A percentile compares a stretch with the other conserved stretches of the same genome.
Evolutionary conservation across 2,888 invertebrate species (phyloP).

Genomic region (Torymus texanus): DNA sequence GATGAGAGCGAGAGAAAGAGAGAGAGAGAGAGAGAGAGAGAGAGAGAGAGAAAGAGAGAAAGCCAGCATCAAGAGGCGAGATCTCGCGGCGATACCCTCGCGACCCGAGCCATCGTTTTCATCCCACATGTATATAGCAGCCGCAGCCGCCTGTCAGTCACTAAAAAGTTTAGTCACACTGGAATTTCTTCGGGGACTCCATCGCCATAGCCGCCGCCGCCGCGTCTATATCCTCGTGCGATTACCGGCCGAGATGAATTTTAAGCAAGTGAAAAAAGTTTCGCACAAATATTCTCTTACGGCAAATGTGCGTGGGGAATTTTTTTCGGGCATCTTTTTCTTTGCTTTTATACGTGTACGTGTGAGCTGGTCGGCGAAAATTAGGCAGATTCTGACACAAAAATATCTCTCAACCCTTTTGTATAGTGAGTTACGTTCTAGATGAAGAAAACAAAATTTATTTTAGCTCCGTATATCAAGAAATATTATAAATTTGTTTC

Average conservation of each 20-base stretch:
- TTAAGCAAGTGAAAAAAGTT: slow-evolving; percentile 44
- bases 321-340: slow-evolving; percentile 19
- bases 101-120: slow-evolving; percentile 69
- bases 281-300: slow-evolving; percentile 45
- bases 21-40: slow-evolving; percentile 23
- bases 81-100: slow-evolving; percentile 69
- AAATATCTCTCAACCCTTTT: neutral
- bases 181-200: slow-evolving; percentile 66
- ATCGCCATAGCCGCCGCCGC: no score
- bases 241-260: slow-evolving; percentile 52
- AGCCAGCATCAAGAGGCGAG: slow-evolving; percentile 56
- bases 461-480: neutral
- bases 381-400: slow-evolving; percentile 13
- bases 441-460: neutral
- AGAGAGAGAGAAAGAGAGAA: slow-evolving; percentile 33
- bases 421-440: neutral
- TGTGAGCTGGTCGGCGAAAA: neutral
- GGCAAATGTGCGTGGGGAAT: neutral
- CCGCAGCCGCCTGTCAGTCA: slow-evolving; percentile 69
- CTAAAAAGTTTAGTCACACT: slow-evolving; percentile 73
- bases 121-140: slow-evolving; percentile 64
- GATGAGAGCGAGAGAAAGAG: slow-evolving; percentile 49
- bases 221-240: slow-evolving; percentile 33
- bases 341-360: no score
- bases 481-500: no score